Conservation (phyloP, 2,888 invertebrate species). For the Subacronicta megacephala region DNA sequence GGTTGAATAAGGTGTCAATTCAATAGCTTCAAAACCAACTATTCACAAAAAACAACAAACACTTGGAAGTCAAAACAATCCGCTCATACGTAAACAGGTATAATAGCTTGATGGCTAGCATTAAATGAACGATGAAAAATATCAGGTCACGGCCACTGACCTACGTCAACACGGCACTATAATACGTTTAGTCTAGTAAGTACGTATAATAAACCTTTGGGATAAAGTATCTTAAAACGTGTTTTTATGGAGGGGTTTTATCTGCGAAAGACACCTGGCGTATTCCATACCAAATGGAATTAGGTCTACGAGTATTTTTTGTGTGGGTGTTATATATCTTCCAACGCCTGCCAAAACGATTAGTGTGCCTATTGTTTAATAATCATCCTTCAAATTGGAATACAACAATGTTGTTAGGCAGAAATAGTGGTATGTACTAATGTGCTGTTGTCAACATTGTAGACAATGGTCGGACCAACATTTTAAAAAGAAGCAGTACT, state of each 20-base stretch:
- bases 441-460: no score
- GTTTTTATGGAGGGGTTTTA: neutral
- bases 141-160: constrained; percentile 52
- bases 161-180: constrained; percentile 25
- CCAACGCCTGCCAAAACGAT: no score
- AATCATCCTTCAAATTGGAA: no score
- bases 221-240: neutral
- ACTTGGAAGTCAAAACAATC: constrained; percentile 7
- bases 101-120: constrained; percentile 37
- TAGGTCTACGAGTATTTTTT: no score
- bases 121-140: constrained; percentile 46
- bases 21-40: neutral
- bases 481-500: no score
- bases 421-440: no score
- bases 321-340: no score
- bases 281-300: no score
- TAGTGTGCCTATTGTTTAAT: no score
- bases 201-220: constrained; percentile 16
- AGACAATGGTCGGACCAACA: no score
- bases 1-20: neutral
- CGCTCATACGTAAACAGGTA: constrained; percentile 33
- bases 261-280: no score
- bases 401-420: no score
- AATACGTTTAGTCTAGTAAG: constrained; percentile 14
- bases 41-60: neutral